Conservation (phyloP, 1,140 invertebrate species). For the Calliopsis andreniformis region DNA sequence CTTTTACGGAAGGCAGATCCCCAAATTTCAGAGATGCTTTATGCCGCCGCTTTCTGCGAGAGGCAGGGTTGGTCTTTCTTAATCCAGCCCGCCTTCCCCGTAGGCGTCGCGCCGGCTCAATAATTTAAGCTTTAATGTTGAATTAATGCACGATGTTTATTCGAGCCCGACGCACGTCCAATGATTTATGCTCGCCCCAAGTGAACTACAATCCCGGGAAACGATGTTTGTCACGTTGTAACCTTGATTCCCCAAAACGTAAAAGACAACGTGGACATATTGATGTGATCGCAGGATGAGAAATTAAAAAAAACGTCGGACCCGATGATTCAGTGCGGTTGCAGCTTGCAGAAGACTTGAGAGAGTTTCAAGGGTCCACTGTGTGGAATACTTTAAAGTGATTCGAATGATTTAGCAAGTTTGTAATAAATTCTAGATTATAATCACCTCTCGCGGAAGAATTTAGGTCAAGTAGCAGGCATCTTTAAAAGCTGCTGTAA, state of each 20-base stretch:
- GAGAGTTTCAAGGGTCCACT: too few relatives aligned
- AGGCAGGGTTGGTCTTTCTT: conserved; percentile 1
- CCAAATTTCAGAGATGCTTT: conserved; percentile 48
- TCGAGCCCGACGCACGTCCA: conserved; percentile 43
- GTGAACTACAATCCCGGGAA: conserved; percentile 5
- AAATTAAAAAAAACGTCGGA: not conserved
- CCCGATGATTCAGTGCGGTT: too few relatives aligned
- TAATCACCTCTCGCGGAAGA: too few relatives aligned
- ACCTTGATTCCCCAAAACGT: not conserved
- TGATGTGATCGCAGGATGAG: not conserved
- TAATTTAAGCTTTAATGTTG: conserved; percentile 73
- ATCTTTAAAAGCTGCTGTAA: too few relatives aligned
- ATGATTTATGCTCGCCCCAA: conserved; percentile 61
- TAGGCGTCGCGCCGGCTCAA: conserved; percentile 65
- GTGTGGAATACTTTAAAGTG: too few relatives aligned
- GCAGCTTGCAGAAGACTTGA: too few relatives aligned
- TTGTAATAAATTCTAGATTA: too few relatives aligned
- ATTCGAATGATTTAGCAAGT: too few relatives aligned
- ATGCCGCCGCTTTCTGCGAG: conserved; percentile 61
- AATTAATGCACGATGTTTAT: conserved; percentile 73
- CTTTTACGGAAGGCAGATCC: not conserved
- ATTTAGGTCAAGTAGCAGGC: too few relatives aligned
- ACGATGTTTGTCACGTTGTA: conserved; percentile 2
- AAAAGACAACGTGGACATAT: conserved; percentile 18
- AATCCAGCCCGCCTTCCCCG: conserved; percentile 30